These are phyloP conservation scores for Batillaria attramentaria DNA, from an alignment of 1,140 invertebrate genomes.

Conservation along the genomic window DNA sequence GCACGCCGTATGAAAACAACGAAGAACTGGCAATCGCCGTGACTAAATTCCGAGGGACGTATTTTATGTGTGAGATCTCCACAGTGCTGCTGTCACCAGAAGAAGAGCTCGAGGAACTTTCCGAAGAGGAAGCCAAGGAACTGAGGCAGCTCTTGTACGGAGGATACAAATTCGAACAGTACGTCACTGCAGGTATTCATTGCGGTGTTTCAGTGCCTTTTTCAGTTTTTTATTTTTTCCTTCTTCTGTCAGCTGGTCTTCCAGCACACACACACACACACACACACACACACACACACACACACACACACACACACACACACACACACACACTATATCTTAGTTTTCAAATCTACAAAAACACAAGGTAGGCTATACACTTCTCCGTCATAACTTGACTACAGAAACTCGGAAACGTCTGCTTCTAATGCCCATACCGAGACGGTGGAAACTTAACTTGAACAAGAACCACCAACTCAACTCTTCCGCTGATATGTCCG, in stretches of 20 bases:
- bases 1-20: not conserved
- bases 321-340: not conserved
- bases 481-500: not conserved
- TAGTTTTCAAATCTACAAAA: not conserved
- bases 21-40: conserved; percentile 81
- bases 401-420: not conserved
- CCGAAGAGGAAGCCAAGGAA: conserved; percentile 72
- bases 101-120: not conserved
- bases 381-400: not conserved
- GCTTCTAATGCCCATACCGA: not conserved
- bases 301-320: not conserved
- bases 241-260: not conserved
- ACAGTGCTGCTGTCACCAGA: no score
- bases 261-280: not conserved
- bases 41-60: conserved; percentile 78
- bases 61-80: conserved; percentile 80
- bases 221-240: not conserved
- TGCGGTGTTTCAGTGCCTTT: not conserved
- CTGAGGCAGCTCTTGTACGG: conserved; percentile 77
- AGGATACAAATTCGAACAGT: conserved; percentile 91
- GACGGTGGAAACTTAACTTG: not conserved
- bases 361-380: no score
- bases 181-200: conserved; percentile 76
- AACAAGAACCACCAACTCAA: not conserved
- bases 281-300: conserved; percentile 5